Evolutionary conservation across 2,888 invertebrate genomes (phyloP).

Genomic region (Mechanitis mazaeus): DNA sequence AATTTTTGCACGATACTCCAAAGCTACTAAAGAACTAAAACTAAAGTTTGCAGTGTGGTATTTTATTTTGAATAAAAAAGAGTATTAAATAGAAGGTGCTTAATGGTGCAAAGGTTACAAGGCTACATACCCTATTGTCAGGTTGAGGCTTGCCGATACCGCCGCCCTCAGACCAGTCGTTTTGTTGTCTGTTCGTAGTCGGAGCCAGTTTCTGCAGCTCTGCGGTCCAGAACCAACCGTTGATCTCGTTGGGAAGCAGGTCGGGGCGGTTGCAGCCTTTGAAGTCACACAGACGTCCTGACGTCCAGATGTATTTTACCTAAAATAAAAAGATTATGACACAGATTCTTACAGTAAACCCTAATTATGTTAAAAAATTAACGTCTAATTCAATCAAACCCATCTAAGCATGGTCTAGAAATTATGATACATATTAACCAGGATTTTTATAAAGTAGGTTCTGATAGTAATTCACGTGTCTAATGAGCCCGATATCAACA

Average conservation of each 20-base stretch:
- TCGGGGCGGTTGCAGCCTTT: conserved; percentile 92
- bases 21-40: no score
- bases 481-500: conserved; percentile 4
- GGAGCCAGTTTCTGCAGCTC: conserved; percentile 90
- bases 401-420: no score
- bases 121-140: conserved; percentile 81
- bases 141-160: conserved; percentile 92
- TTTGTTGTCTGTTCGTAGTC: conserved; percentile 86
- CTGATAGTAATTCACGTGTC: conserved; percentile 4
- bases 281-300: conserved; percentile 92
- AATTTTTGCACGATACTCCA: no score
- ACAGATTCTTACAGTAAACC: no score
- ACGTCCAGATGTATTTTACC: conserved; percentile 94
- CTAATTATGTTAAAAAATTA: no score
- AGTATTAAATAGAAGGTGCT: no score
- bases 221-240: conserved; percentile 96
- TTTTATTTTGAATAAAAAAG: no score
- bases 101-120: neutral
- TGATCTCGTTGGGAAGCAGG: conserved; percentile 85
- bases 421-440: no score
- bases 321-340: conserved; percentile 41
- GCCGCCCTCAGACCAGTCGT: conserved; percentile 92
- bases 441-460: neutral
- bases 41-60: no score
- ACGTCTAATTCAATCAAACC: no score